Base-by-base conservation (phyloP, 2,888 invertebrate genomes). In the Clitarchus hookeri region DNA sequence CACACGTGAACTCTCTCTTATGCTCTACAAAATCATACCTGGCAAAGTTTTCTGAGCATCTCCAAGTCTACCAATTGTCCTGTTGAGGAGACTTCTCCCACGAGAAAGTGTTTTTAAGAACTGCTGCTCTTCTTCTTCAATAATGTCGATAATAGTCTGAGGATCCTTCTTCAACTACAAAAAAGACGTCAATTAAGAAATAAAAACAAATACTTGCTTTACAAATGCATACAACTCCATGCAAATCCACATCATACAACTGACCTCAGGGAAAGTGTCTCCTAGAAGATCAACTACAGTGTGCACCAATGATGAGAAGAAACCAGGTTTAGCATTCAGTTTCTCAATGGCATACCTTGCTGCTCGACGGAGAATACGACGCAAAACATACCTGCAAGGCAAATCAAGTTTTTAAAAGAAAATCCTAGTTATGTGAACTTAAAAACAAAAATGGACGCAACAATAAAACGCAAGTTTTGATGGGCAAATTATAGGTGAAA, bases 331-430 rank as follows among this genome's bases (percentile, higher is more conserved):
- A 1, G 97, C 99, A 91, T 97, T 96, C 13, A 99, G 93, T 92
- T 99, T 99, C 92, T 99, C 99, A 13, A 96, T 97, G 23, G 97
- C 97, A 92, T 98, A 99, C 86, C 99, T 95, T 23, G 99, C 97
- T 87, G 97, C 99, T 90, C 99, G 95, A 89, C 99, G 94, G 88
- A 99, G 93, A 91, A 99, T 98, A 90, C 99, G 94, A 87, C 99
- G 94, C 88, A 99, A 93, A 0, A 99, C 99, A 92, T 99, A 99
- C 25, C 94, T 94, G 88, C 80, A 89, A 16, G 16, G n/a, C 3
- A 65, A 65, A 65, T n/a, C 36, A 48, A 48, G 12, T 1, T 65
- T 65, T 11, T 9, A 65, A 65, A 53, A 2, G 8, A 53, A 53
- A 53, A 36, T 36, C 36, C 36, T 36, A 36, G 36, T 36, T 3